Base-by-base conservation (phyloP, 2,113 vertebrate species). In the Ceyx cyanopectus region DNA sequence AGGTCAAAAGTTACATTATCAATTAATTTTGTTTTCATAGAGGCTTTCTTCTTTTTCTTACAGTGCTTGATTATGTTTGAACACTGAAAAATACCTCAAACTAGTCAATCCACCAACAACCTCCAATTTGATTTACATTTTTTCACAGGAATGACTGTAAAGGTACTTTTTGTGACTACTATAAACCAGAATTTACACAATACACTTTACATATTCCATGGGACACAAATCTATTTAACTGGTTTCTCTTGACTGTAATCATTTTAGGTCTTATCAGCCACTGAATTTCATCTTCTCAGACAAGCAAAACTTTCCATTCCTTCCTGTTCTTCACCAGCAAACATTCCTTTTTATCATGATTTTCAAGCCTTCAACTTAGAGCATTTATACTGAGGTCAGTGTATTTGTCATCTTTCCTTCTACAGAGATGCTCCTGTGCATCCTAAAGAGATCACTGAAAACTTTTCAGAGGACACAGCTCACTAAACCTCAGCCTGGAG, bases 401-500 rank as follows among this genome's bases (percentile, higher is more conserved):
- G 58, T 62, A 90, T 96, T 83, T 96, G 56, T 94, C 90, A 92
- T 95, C 61, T 93, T 90, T 81, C 63, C 72, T 40, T 70, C 78
- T 73, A 53, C 23, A 85, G 63, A 89, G 51, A 73, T 68, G 43
- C 6, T 85, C 48, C 46, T 68, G 22, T n/a, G 61, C 72, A 82
- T 94, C 41, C 15, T 75, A 80, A 94, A 85, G 29, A 46, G 57
- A 46, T 34, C 58, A 50, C n/a, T 40, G n/a, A 85, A 70, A 29
- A 73, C 26, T 68, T 87, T 68, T 85, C 72, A 83, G 72, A 91
- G 41, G 37, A 73, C 27, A 75, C 8, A 90, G 51, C 9, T 74
- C 10, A 30, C 16, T 37, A 50, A 85, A 40, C 3, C 7, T 32
- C 58, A 69, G 32, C 69, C 46, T 37, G 79, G 27, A 78, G 24